Evolutionary conservation across 64 coral and sea anemone genomes (phyloP), one percentile per base, ranked within the genome.

Genomic region (Porites australiensis): DNA sequence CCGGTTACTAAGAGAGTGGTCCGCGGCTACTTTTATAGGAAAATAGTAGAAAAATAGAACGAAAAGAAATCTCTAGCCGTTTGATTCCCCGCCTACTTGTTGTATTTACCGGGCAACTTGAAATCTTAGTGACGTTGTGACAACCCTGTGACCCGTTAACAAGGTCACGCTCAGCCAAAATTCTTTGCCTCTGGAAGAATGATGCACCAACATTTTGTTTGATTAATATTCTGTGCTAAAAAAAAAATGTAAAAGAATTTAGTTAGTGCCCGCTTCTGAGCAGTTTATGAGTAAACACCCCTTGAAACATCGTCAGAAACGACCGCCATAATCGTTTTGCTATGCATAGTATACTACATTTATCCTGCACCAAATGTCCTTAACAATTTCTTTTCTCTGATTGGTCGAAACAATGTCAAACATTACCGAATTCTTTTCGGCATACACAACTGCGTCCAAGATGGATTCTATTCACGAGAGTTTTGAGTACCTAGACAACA

Each of bases 391-490:
- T 57, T 9, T 9, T 9, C 54, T 57, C 54, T 57, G 54, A 57
- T 57, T 57, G 54, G 54, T 27, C 6, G 8, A 50, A 51, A 13
- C 19, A 15, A n/a, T n/a, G 61, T 64, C 50, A 23, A 89, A 88
- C 74, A 74, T n/a, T 51, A 11, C 9, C 27, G 16, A 64, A 4
- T 44, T 66, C 37, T 50, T 69, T 78, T 65, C 21, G 15, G 13
- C 45, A 61, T 86, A 47, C 77, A 57, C 44, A 64, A 77, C 49
- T 77, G 91, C 91, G 74, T 93, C 92, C 69, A 94, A 68, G 50
- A 94, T 94, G 92, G 92, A 94, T 77, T 79, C 92, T 83, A 83
- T 94, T 55, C 87, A 88, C 55, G 92, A 94, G 44, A 76, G 82
- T 67, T 89, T 88, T 13, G 92, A 94, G 66, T 89, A 83, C 72